phyloP scores from a whole-genome alignment of 1,140 invertebrate genomes.

The Lutraria rhynchaena region DNA sequence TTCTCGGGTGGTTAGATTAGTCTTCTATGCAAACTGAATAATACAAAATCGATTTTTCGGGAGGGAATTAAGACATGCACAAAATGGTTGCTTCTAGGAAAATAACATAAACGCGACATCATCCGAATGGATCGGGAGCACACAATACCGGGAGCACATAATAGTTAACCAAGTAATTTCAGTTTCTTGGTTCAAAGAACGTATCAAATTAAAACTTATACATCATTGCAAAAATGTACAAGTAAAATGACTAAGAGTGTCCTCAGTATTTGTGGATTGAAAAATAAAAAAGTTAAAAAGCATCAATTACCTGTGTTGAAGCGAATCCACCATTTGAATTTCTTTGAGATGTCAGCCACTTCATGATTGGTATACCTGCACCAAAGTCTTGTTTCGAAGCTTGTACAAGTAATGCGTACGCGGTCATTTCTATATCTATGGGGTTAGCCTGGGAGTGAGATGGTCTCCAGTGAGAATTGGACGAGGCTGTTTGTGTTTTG shows the following conservation, averaged over 20 bases:
- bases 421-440: constrained; percentile 92
- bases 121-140: too few species aligned
- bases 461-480: constrained; percentile 61
- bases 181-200: not conserved
- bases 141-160: too few species aligned
- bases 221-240: not conserved
- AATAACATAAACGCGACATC: too few species aligned
- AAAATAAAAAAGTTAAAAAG: not conserved
- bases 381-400: constrained; percentile 69
- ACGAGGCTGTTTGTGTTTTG: constrained; percentile 59
- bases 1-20: too few species aligned
- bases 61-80: too few species aligned
- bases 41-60: too few species aligned
- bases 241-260: not conserved
- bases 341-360: constrained; percentile 91
- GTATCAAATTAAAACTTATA: not conserved
- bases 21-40: too few species aligned
- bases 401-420: constrained; percentile 90
- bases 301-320: constrained; percentile 86
- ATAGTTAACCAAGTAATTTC: too few species aligned
- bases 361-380: constrained; percentile 89
- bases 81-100: too few species aligned
- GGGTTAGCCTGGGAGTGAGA: constrained; percentile 84
- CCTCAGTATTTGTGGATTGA: not conserved
- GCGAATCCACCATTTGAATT: constrained; percentile 92